phyloP scores from a whole-genome alignment of 2,113 vertebrate genomes.

The Boulengeromyrus knoepffleri region DNA sequence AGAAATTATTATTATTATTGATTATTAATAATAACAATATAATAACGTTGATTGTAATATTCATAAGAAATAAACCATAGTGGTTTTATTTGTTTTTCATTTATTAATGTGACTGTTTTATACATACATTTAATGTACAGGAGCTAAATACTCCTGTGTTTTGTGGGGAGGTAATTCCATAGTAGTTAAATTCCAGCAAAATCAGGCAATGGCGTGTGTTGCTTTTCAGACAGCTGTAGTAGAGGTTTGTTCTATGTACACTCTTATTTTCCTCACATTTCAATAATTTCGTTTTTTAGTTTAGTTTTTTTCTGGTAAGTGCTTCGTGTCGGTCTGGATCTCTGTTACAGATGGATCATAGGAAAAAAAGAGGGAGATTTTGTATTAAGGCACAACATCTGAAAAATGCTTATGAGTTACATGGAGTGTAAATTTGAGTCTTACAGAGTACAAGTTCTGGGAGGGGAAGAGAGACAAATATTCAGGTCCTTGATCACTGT shows the following conservation, averaged over 20 bases:
- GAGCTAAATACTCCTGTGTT: not conserved
- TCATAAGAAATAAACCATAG: not conserved
- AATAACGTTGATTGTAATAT: not conserved
- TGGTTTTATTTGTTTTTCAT: not conserved
- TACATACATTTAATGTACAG: not conserved
- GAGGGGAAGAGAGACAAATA: not conserved
- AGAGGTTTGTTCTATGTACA: not conserved
- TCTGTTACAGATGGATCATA: not conserved
- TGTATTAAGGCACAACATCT: not conserved
- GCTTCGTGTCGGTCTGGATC: not conserved
- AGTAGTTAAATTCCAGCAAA: not conserved
- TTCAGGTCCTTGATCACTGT: not conserved
- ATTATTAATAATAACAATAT: not conserved
- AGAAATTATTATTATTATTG: not conserved
- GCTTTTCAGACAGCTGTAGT: not conserved
- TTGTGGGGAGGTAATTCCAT: not conserved
- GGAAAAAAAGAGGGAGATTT: not conserved
- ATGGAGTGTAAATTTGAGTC: not conserved
- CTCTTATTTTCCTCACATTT: not conserved
- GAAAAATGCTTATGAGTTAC: not conserved
- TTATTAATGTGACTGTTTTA: not conserved
- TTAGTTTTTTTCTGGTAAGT: not conserved
- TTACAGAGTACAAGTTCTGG: not conserved
- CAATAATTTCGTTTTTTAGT: not conserved
- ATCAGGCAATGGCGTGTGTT: not conserved